Evolutionary conservation across 2,113 vertebrate genomes (phyloP), one percentile per base, ranked within the genome.

Genomic region (Conger conger): DNA sequence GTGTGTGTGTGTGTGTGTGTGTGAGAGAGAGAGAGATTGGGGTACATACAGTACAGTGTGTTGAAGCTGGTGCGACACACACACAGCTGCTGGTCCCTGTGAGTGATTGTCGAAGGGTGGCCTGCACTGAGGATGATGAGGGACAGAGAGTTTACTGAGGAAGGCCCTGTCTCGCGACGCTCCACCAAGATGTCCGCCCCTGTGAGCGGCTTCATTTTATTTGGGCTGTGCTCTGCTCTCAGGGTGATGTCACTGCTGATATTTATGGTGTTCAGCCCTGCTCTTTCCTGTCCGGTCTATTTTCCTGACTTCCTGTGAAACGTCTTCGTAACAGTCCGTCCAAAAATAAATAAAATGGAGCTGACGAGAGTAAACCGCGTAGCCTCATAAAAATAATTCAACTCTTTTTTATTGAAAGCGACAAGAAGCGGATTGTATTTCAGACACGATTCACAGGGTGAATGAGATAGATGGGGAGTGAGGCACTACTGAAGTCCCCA

Each of bases 1-100:
- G 37, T 38, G 30, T 73, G 50, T n/a, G 9, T n/a, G 80, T 84
- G 33, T 60, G 50, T 45, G 42, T 38, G 18, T 60, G 33, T 85
- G 30, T 88, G 53, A 50, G 42, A 57, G 36, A 17, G 40, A 27
- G 20, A 86, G 17, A 37, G 23, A 38, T 5, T 9, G 11, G 42
- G 68, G 35, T 77, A 50, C 42, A 33, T 77, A 50, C 42, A 33
- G 80, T 81, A 37, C 42, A 45, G 45, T n/a, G 82, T 76, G 60
- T 20, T 80, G 18, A 53, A 36, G 36, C 54, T 38, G 16, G 17
- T 27, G 27, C 35, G 15, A 82, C 36, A 68, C 57, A 63, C 18
- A 63, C 20, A 20, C 17, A 50, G 45, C 45, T 50, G 45, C 45
- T 50, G 11, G 11, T 50, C 45, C 45, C 0, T 50, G 1, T 13